These are phyloP conservation scores for Agrochola lychnidis DNA, from an alignment of 2,888 invertebrate genomes.

Conservation along the genomic window DNA sequence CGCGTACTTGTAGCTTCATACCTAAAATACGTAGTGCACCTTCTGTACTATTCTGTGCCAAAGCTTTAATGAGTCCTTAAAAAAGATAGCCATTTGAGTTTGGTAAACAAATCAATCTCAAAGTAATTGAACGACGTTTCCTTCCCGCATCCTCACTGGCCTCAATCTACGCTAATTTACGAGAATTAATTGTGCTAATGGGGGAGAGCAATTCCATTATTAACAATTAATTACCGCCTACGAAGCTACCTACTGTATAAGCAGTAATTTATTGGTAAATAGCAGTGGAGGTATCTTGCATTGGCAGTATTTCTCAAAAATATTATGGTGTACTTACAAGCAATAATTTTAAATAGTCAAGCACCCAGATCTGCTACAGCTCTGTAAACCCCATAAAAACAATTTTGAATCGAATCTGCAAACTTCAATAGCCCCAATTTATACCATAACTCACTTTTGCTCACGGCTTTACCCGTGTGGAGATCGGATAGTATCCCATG, in stretches of 20 bases:
- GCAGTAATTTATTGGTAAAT: not conserved
- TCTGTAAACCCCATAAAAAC: not conserved
- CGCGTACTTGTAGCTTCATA: too few species aligned
- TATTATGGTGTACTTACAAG: not conserved
- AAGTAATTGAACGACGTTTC: not conserved
- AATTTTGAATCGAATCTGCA: not conserved
- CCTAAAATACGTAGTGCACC: too few species aligned
- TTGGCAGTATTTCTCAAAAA: not conserved
- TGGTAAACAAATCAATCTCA: conserved; percentile 8
- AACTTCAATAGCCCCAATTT: not conserved
- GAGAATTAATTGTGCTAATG: conserved; percentile 13
- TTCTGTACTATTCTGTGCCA: not conserved
- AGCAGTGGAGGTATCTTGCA: not conserved
- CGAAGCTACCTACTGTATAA: not conserved
- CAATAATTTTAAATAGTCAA: not conserved
- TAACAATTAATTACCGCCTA: not conserved
- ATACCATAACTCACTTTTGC: too few species aligned
- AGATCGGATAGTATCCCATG: not conserved
- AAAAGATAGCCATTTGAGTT: not conserved
- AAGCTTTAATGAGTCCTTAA: not conserved
- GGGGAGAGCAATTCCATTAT: conserved; percentile 21
- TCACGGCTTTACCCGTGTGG: too few species aligned
- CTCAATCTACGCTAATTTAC: conserved; percentile 9
- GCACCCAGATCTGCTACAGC: not conserved
- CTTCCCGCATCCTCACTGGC: not conserved